phyloP scores from a whole-genome alignment of 2,113 vertebrate species.

The Gadus chalcogrammus region DNA sequence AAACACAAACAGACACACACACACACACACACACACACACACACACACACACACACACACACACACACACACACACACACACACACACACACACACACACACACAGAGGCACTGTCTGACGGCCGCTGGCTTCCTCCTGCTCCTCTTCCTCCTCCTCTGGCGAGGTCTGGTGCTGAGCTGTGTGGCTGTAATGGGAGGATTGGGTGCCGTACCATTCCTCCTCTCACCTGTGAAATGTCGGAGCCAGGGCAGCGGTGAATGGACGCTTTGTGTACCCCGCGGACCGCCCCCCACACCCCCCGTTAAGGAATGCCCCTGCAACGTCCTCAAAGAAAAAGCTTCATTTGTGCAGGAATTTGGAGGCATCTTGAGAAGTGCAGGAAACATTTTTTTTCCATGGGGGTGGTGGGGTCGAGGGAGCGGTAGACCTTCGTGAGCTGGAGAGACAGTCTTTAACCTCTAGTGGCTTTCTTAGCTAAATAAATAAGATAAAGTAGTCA shows the following conservation, averaged over 20 bases:
- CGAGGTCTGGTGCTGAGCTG: neutral
- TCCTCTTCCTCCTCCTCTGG: neutral
- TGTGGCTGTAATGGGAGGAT: conserved; percentile 67
- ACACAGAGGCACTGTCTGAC: neutral
- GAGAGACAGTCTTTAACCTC: no score
- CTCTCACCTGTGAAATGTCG: conserved; percentile 97
- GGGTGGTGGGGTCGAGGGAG: neutral
- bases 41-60: conserved; percentile 31
- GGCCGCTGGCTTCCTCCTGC: neutral
- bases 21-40: neutral
- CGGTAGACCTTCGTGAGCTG: conserved; percentile 49
- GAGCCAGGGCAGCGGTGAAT: conserved; percentile 83
- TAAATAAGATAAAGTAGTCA: conserved; percentile 18
- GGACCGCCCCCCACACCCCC: conserved; percentile 25
- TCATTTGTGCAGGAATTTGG: conserved; percentile 95
- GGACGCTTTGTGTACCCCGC: conserved; percentile 84
- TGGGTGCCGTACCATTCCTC: conserved; percentile 80
- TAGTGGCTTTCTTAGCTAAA: conserved; percentile 6
- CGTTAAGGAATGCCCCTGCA: conserved; percentile 84
- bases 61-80: conserved; percentile 27
- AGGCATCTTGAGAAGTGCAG: conserved; percentile 84
- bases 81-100: conserved; percentile 8
- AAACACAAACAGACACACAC: neutral
- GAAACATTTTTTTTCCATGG: conserved; percentile 47
- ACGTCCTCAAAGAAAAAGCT: conserved; percentile 86